Evolutionary conservation across 2,797 vertebrate species (phyloP).

Genomic region (Acridotheres tristis): DNA sequence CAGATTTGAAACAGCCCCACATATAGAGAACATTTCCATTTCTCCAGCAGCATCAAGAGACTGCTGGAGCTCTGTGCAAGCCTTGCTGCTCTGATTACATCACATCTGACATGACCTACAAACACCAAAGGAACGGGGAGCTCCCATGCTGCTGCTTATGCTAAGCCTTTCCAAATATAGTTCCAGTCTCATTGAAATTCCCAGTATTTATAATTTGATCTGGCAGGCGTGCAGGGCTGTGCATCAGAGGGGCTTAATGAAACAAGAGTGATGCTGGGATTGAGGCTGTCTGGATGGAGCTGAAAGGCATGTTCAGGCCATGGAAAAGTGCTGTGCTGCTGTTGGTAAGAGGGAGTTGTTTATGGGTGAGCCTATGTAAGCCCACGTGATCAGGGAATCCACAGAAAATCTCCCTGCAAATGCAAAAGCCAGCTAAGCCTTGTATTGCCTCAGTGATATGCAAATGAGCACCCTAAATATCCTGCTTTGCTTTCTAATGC

Average conservation of each 20-base stretch:
- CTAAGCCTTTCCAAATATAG: constrained; percentile 74
- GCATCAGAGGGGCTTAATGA: constrained; percentile 65
- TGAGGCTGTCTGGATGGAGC: constrained; percentile 42
- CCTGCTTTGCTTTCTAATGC: constrained; percentile 51
- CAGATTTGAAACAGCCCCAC: neutral
- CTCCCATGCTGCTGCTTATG: constrained; percentile 63
- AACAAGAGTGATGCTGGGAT: constrained; percentile 44
- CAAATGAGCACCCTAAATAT: constrained; percentile 59
- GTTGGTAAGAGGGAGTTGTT: neutral
- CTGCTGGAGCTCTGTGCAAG: constrained; percentile 46
- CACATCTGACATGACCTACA: constrained; percentile 73
- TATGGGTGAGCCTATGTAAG: constrained; percentile 21
- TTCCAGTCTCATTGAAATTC: constrained; percentile 66
- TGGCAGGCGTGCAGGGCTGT: constrained; percentile 65
- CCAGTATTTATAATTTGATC: constrained; percentile 69
- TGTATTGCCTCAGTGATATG: constrained; percentile 43
- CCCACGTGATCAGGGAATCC: constrained; percentile 22
- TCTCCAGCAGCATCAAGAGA: constrained; percentile 29
- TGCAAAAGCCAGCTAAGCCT: constrained; percentile 44
- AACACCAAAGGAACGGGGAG: constrained; percentile 64
- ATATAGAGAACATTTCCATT: neutral
- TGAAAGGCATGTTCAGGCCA: constrained; percentile 14
- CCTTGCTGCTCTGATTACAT: constrained; percentile 62
- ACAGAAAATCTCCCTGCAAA: constrained; percentile 30
- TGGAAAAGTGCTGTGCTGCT: constrained; percentile 12